Evolutionary conservation across 2,797 vertebrate species (phyloP).

Genomic region (Numenius phaeopus): DNA sequence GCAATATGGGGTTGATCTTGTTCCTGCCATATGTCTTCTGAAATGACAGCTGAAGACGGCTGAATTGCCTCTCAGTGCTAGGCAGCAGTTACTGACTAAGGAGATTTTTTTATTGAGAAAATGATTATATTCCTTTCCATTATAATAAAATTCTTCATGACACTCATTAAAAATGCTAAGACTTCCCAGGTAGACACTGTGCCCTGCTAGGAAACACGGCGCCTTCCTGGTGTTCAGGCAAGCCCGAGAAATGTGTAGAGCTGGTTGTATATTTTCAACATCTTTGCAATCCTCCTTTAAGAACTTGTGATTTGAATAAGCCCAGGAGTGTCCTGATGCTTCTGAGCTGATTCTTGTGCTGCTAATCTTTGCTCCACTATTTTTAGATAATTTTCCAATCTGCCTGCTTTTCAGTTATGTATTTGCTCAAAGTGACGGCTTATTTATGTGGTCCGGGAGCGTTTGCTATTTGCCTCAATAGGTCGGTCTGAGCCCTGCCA

Average conservation of each 20-base stretch:
- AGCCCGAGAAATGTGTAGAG: background rate
- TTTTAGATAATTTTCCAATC: constrained; percentile 54
- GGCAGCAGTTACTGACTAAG: constrained; percentile 16
- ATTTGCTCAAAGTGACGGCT: background rate
- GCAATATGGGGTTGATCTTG: background rate
- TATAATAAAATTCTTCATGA: constrained; percentile 19
- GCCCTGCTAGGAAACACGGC: background rate
- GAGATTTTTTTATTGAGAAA: constrained; percentile 18
- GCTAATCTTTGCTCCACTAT: constrained; percentile 60
- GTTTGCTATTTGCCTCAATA: background rate
- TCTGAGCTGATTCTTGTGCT: constrained; percentile 35
- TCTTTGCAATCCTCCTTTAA: constrained; percentile 16
- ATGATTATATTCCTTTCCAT: background rate
- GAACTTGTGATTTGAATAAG: constrained; percentile 43
- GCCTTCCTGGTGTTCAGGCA: background rate
- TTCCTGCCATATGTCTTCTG: constrained; percentile 12
- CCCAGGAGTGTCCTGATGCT: constrained; percentile 35
- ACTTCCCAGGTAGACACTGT: background rate
- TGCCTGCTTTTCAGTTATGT: constrained; percentile 14
- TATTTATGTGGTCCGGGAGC: background rate
- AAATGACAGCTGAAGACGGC: background rate
- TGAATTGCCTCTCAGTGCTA: background rate
- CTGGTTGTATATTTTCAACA: background rate
- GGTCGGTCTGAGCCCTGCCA: background rate
- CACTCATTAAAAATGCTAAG: constrained; percentile 38